Base-by-base conservation (phyloP, 2,113 vertebrate genomes). In the Otocyon megalotis region DNA sequence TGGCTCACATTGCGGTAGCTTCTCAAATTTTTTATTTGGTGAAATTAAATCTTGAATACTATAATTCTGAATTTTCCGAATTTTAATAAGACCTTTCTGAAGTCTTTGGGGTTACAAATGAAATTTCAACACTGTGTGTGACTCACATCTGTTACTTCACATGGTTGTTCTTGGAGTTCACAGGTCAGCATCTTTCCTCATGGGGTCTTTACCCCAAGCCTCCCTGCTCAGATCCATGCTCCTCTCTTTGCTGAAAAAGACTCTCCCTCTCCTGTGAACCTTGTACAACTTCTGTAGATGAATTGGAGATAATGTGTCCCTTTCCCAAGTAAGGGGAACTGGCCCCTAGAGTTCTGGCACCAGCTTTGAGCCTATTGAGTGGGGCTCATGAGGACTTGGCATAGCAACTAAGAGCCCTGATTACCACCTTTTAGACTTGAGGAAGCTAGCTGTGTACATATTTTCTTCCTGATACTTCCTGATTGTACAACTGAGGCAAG, bases 31-130 rank as follows among this genome's bases (percentile, higher is more conserved):
- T 94, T 96, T 92, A 94, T 87, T 86, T 63, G 12, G 50, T 83
- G 56, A 83, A 88, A 96, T 93, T 93, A 87, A 94, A 87, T 94
- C 60, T 82, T 89, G 54, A 92, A 88, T 58, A 81, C 62, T 77
- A 0, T 94, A 80, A 94, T 94, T 97, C 43, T 90, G 63, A 84
- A 76, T 94, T 97, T 93, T 67, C 80, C 90, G 37, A 94, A 92
- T 88, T 81, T 77, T 91, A 79, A 48, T 5, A 24, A 93, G 69
- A 54, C 24, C 63, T 88, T 90, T 62, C 43, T 53, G 24, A 96
- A 96, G 60, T 3, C 62, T 92, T 92, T 17, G 63, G 56, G 54
- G 12, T 88, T 83, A 94, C 20, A 85, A 48, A 72, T 53, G 32
- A 86, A 54, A 81, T 76, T 20, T 82, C 58, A 71, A 24, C 32